Base-by-base conservation (phyloP, 2,113 vertebrate genomes). In the Eulemur rufifrons region DNA sequence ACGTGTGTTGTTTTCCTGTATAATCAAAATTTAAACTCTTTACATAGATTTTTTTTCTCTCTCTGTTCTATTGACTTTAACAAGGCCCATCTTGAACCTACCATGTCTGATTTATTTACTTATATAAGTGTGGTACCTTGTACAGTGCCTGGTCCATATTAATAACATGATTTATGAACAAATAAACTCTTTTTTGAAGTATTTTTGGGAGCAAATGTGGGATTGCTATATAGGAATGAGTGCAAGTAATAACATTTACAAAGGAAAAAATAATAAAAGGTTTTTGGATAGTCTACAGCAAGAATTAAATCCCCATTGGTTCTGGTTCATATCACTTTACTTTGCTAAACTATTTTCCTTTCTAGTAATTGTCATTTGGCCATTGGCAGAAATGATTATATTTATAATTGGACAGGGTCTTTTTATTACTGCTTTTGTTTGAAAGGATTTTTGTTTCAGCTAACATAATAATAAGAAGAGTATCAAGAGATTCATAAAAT, bases 401-500 rank as follows among this genome's bases (percentile, higher is more conserved):
- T 95, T 50, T 96, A 87, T 82, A 80, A 95, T 47, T 96, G 77
- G 23, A 88, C 39, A 77, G 61, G 11, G 39, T 94, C 47, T 96
- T 98, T 96, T 97, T 97, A 94, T 93, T 95, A 15, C 74, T 94
- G 82, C 23, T 32, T 95, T 93, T 81, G 2, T 84, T 86, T 86
- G 71, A 97, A 98, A 80, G 45, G 5, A 91, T 97, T 73, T 17
- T 89, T 95, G 2, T 59, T 98, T 98, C 83, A 97, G 86, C 61
- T 96, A 84, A 95, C 63, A 86, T 89, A 95, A 95, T 95, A 94
- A 90, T 69, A 93, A 71, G 4, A 66, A 89, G 39, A 80, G 27
- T 80, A 89, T 96, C 95, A 96, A 76, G 95, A 97, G 89, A 98
- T 96, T 96, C 94, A 98, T 97, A 98, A 98, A 98, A 82, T 86